A percentile compares a stretch with the other conserved stretches of the same genome.
phyloP scores from a whole-genome alignment of 2,888 invertebrate species.

The Fabriciana adippe region DNA sequence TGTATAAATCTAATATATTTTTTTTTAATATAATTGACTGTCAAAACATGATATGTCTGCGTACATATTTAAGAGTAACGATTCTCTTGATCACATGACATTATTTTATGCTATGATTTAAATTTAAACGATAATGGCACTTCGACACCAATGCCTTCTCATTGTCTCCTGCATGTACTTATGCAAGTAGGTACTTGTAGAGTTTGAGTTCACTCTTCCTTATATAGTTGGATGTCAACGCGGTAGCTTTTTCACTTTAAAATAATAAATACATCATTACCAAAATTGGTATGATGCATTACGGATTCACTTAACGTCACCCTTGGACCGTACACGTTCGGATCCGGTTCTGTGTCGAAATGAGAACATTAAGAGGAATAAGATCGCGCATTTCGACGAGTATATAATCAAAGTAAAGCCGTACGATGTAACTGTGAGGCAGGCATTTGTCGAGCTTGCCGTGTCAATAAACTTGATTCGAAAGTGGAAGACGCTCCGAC shows the following conservation, averaged over 20 bases:
- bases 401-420: constrained; percentile 70
- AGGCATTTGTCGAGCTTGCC: constrained; percentile 77
- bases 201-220: constrained; percentile 35
- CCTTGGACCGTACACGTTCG: constrained; percentile 41
- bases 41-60: constrained; percentile 34
- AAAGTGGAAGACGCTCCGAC: constrained; percentile 81
- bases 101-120: constrained; percentile 11
- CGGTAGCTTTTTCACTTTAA: constrained; percentile 42
- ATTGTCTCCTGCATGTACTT: background rate
- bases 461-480: constrained; percentile 83
- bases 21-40: constrained; percentile 38
- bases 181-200: constrained; percentile 25
- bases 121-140: constrained; percentile 13
- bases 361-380: constrained; percentile 53
- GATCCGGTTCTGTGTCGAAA: constrained; percentile 49
- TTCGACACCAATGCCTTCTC: constrained; percentile 9
- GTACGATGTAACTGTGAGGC: constrained; percentile 75
- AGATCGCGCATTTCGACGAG: constrained; percentile 53
- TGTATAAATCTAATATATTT: constrained; percentile 66
- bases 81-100: constrained; percentile 4
- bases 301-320: constrained; percentile 46
- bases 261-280: constrained; percentile 43
- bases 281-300: constrained; percentile 43
- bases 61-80: constrained; percentile 9
- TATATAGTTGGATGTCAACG: constrained; percentile 38